phyloP scores from a whole-genome alignment of 2,888 invertebrate species.

The Strigamia transsilvanica region DNA sequence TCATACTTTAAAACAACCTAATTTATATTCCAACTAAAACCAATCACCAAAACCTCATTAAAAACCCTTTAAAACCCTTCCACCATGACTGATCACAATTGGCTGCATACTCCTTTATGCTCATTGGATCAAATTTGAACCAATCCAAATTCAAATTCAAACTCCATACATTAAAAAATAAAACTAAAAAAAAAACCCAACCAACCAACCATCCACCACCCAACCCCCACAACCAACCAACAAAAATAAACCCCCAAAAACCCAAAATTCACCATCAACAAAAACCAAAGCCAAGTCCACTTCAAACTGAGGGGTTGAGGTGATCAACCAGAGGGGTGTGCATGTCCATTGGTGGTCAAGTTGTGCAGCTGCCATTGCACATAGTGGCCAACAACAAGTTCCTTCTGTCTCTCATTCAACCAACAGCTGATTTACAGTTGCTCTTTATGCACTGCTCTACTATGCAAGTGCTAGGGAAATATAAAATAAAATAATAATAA shows the following conservation, averaged over 20 bases:
- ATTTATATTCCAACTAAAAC: too few relatives aligned
- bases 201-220: too few relatives aligned
- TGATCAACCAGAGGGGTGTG: background rate
- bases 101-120: constrained; percentile 34
- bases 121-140: constrained; percentile 38
- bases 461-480: constrained; percentile 20
- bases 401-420: background rate
- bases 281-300: background rate
- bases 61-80: background rate
- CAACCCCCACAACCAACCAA: background rate
- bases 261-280: background rate
- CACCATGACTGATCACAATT: constrained; percentile 24
- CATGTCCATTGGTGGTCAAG: background rate
- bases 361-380: constrained; percentile 35
- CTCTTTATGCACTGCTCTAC: constrained; percentile 46
- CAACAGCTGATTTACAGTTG: constrained; percentile 50
- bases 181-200: too few relatives aligned
- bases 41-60: background rate
- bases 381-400: constrained; percentile 31
- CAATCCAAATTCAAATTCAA: constrained; percentile 32
- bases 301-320: background rate
- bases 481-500: constrained; percentile 33
- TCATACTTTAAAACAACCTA: too few relatives aligned
- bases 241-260: background rate
- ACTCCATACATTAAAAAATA: background rate